Evolutionary conservation across 2,888 invertebrate genomes (phyloP).

Genomic region (Tupiocoris notatus): DNA sequence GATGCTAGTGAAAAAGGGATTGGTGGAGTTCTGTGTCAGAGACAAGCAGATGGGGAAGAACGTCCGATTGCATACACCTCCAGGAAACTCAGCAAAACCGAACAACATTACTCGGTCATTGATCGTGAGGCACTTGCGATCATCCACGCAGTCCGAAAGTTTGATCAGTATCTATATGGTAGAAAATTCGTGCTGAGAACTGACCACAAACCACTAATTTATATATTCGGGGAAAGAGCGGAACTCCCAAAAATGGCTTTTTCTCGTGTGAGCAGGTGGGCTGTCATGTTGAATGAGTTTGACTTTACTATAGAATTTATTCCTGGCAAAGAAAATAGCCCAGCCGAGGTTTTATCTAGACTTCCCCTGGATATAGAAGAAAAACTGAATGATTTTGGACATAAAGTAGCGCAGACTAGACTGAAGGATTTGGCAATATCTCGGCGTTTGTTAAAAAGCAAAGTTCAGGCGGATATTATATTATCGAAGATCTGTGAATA

Average conservation of each 20-base stretch:
- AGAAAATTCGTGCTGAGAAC: background rate
- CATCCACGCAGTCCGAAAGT: background rate
- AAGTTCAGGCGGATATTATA: background rate
- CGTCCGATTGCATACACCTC: too few species aligned
- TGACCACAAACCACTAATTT: too few species aligned
- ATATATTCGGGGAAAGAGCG: background rate
- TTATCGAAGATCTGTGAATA: background rate
- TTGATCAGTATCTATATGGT: conserved; percentile 8
- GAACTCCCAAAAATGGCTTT: background rate
- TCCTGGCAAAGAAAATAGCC: too few species aligned
- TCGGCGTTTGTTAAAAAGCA: background rate
- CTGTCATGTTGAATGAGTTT: conserved; percentile 2
- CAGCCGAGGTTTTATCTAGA: background rate
- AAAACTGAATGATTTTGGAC: background rate
- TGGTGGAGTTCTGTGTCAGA: too few species aligned
- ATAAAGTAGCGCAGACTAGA: background rate
- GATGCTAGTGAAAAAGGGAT: too few species aligned
- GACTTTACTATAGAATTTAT: too few species aligned
- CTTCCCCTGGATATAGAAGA: background rate
- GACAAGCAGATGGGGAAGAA: too few species aligned
- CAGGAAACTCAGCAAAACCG: background rate
- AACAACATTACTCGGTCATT: conserved; percentile 1
- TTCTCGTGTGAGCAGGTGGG: background rate
- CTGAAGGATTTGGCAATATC: background rate
- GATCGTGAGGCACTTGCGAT: background rate